Conservation (phyloP, 2,888 invertebrate species). For the Eupithecia tripunctaria region DNA sequence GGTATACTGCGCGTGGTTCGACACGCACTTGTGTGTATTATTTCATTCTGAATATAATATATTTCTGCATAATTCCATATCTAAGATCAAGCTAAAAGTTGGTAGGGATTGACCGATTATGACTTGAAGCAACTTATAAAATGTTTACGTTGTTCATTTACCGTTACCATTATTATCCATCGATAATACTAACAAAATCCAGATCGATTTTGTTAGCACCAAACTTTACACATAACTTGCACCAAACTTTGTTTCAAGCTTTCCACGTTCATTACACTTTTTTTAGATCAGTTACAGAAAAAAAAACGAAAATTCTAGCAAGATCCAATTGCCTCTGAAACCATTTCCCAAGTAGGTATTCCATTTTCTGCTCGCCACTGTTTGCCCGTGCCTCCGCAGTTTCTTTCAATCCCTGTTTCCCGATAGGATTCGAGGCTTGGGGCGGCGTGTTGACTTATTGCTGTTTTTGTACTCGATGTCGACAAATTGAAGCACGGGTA, state of each 20-base stretch:
- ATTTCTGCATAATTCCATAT: background rate
- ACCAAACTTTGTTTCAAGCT: background rate
- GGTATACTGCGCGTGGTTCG: too few species aligned
- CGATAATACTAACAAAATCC: background rate
- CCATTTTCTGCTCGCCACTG: slow-evolving; percentile 27
- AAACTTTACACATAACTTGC: too few species aligned
- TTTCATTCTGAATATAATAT: background rate
- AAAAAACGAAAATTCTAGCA: background rate
- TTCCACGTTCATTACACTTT: background rate
- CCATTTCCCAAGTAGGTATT: slow-evolving; percentile 9
- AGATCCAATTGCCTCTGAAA: slow-evolving; percentile 7
- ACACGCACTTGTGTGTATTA: too few species aligned
- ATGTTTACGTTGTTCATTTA: background rate
- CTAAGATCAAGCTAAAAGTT: background rate
- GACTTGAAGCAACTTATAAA: background rate
- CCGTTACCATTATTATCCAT: background rate
- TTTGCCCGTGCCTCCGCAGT: slow-evolving; percentile 52
- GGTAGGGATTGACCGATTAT: background rate
- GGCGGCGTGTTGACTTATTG: slow-evolving; percentile 63
- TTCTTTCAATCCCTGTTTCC: slow-evolving; percentile 72
- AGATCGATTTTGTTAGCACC: too few species aligned
- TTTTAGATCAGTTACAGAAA: background rate
- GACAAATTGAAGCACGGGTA: slow-evolving; percentile 46
- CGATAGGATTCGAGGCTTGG: slow-evolving; percentile 67
- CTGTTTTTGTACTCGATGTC: slow-evolving; percentile 48